Percentiles rank a stretch among this genome's conserved stretches.
phyloP scores from a whole-genome alignment of 2,797 vertebrate genomes.

The Artibeus lituratus region DNA sequence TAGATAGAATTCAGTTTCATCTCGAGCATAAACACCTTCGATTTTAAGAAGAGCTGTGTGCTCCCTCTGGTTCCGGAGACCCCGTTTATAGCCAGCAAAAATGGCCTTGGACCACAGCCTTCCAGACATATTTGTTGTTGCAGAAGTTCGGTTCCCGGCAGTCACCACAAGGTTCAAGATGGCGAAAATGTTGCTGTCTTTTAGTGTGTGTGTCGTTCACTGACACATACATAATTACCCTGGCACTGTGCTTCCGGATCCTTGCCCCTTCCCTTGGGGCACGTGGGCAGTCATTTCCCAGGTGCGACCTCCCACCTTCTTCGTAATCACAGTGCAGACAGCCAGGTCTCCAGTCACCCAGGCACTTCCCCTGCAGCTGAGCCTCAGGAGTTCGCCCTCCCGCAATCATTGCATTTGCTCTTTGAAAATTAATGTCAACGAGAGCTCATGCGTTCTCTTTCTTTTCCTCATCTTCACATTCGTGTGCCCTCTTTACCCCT shows the following conservation, averaged over 20 bases:
- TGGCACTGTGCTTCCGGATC: not conserved
- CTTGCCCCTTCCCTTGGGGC: not conserved
- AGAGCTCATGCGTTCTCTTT: not conserved
- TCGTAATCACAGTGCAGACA: not conserved
- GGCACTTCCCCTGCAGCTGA: not conserved
- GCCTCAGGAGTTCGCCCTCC: not conserved
- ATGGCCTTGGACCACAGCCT: no score
- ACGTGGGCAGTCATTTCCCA: accelerated
- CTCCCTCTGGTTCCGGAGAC: no score
- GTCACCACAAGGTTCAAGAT: no score
- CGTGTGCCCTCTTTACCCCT: not conserved
- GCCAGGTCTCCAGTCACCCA: not conserved
- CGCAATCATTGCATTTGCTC: not conserved
- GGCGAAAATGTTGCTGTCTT: accelerated
- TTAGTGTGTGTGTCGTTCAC: not conserved
- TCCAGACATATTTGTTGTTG: no score
- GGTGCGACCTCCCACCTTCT: not conserved
- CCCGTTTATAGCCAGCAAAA: no score
- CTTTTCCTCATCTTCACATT: not conserved
- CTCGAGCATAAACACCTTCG: no score
- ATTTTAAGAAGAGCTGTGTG: no score
- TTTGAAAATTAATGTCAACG: conserved; percentile 38
- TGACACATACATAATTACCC: not conserved
- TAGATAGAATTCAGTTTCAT: no score
- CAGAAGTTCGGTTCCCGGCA: no score